These are phyloP conservation scores for Lasioglossum albipes DNA, from an alignment of 1,140 invertebrate genomes.

Conservation along the genomic window DNA sequence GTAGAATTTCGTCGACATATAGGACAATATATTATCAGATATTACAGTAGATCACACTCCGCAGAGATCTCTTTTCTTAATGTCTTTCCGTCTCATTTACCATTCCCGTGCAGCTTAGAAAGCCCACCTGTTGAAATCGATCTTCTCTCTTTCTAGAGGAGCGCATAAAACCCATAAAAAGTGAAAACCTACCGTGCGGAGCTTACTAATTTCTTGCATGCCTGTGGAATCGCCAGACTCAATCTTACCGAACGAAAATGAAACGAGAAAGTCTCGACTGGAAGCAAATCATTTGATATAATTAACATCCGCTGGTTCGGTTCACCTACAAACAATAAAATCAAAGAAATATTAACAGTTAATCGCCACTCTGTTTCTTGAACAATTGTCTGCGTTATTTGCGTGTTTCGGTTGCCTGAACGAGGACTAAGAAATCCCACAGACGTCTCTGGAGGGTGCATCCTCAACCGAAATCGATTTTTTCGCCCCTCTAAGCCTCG, in stretches of 20 bases:
- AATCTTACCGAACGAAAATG: slow-evolving; percentile 2
- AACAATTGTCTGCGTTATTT: too few relatives aligned
- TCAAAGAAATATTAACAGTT: too few relatives aligned
- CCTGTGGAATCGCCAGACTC: background rate
- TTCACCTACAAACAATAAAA: background rate
- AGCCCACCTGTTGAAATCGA: slow-evolving; percentile 47
- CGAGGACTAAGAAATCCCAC: too few relatives aligned
- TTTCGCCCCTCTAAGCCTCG: too few relatives aligned
- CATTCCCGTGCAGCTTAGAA: slow-evolving; percentile 28
- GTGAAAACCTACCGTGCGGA: slow-evolving; percentile 17
- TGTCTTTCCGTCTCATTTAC: slow-evolving; percentile 35
- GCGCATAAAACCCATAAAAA: slow-evolving; percentile 33
- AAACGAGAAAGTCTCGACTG: background rate
- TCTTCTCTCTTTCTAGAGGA: slow-evolving; percentile 12
- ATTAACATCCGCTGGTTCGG: background rate
- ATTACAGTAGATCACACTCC: background rate
- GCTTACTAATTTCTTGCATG: slow-evolving; percentile 15
- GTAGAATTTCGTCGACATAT: background rate
- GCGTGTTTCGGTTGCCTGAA: too few relatives aligned
- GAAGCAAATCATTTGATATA: background rate
- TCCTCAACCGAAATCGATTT: too few relatives aligned
- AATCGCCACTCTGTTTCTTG: too few relatives aligned
- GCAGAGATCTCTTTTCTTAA: background rate
- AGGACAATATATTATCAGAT: background rate
- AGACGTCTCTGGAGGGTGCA: too few relatives aligned